Conservation (phyloP, 2,888 invertebrate species). For the Mythimna lalbum region DNA sequence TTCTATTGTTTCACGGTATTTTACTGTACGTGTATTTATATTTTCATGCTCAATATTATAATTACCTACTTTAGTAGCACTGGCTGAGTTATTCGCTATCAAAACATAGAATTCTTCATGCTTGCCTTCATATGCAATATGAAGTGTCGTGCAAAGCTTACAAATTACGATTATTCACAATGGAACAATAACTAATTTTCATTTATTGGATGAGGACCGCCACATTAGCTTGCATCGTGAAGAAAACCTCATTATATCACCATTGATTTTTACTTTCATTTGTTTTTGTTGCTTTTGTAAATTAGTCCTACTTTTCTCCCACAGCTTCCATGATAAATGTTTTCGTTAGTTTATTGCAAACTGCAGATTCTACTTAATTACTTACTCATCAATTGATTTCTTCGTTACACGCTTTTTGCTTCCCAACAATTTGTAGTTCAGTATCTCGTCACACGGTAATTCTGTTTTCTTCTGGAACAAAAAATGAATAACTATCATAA, state of each 20-base stretch:
- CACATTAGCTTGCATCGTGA: conserved; percentile 28
- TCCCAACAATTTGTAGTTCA: conserved; percentile 26
- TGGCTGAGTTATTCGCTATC: conserved; percentile 15
- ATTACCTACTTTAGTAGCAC: neutral
- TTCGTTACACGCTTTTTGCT: conserved; percentile 2
- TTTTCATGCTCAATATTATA: conserved; percentile 10
- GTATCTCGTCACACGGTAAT: conserved; percentile 39
- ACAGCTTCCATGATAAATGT: neutral
- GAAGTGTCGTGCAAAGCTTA: conserved; percentile 22
- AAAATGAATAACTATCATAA: conserved; percentile 13
- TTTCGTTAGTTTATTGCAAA: neutral
- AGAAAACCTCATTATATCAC: neutral
- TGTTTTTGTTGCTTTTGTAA: neutral
- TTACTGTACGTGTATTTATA: neutral
- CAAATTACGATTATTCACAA: conserved; percentile 48
- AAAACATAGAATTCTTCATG: conserved; percentile 19
- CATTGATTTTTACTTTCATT: neutral
- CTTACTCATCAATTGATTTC: conserved; percentile 4
- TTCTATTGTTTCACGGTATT: conserved; percentile 1
- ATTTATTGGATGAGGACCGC: conserved; percentile 28
- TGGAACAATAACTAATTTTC: conserved; percentile 54
- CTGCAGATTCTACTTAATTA: neutral
- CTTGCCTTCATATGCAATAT: conserved; percentile 1
- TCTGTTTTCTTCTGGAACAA: conserved; percentile 29
- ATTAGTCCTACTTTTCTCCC: neutral